Conservation (phyloP, 2,113 vertebrate genomes). For the Leptosomus discolor region DNA sequence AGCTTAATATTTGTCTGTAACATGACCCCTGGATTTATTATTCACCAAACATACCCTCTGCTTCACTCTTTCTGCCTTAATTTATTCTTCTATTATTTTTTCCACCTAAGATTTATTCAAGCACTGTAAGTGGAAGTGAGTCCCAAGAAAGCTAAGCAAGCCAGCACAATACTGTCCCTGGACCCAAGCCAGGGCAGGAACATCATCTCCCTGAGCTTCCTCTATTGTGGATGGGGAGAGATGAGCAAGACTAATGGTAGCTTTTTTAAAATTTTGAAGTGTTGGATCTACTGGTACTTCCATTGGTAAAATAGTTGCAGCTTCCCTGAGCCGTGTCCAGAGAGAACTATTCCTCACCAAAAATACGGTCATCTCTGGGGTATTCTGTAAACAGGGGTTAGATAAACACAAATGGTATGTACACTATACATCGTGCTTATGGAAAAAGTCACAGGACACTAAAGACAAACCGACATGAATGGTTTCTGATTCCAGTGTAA, state of each 20-base stretch:
- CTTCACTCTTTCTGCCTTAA: background rate
- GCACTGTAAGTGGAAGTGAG: background rate
- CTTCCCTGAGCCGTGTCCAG: background rate
- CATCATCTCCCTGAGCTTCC: background rate
- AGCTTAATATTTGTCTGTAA: background rate
- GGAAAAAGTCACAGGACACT: background rate
- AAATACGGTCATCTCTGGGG: background rate
- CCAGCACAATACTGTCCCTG: background rate
- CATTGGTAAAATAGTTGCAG: background rate
- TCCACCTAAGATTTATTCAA: background rate
- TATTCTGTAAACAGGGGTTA: background rate
- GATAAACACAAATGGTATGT: background rate
- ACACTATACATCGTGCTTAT: background rate
- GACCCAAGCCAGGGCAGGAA: background rate
- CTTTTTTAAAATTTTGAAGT: background rate
- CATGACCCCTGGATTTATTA: rapidly evolving
- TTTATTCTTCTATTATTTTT: background rate
- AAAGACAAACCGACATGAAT: background rate
- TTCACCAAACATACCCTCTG: background rate
- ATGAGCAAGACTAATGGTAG: background rate
- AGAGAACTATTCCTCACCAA: background rate
- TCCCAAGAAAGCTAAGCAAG: background rate
- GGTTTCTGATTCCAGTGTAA: background rate
- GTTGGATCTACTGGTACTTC: background rate
- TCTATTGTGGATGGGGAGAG: background rate